Conservation (phyloP, 2,888 invertebrate genomes). For the Leptinotarsa rubiginosa region DNA sequence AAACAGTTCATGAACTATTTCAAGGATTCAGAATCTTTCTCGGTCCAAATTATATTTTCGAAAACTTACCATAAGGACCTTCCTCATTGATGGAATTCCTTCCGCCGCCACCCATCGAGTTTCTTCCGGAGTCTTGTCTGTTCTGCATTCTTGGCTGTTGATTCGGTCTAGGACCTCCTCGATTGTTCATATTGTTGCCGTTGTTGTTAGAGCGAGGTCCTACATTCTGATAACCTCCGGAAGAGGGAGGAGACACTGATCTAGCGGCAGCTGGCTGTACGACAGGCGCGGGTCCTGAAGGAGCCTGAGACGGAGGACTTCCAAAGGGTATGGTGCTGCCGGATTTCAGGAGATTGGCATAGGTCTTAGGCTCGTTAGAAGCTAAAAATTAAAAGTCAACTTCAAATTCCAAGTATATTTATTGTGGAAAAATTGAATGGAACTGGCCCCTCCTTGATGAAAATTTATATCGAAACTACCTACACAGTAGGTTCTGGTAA, state of each 20-base stretch:
- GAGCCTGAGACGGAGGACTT: conserved; percentile 30
- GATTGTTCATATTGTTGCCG: conserved; percentile 34
- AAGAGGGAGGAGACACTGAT: conserved; percentile 16
- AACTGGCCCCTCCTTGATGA: too few relatives aligned
- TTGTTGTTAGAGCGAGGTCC: conserved; percentile 25
- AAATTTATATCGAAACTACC: too few relatives aligned
- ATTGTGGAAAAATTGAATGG: too few relatives aligned
- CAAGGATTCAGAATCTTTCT: background rate
- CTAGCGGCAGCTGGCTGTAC: conserved; percentile 21
- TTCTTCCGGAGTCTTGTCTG: conserved; percentile 58
- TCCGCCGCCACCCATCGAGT: conserved; percentile 49
- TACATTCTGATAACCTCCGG: conserved; percentile 32
- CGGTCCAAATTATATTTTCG: too few relatives aligned
- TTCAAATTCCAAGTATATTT: conserved; percentile 1
- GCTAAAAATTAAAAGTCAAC: conserved; percentile 39
- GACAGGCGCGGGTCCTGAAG: conserved; percentile 7
- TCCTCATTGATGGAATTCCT: conserved; percentile 61
- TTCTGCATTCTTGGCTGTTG: conserved; percentile 53
- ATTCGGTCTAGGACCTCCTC: conserved; percentile 37
- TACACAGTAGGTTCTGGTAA: too few relatives aligned
- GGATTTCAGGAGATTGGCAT: conserved; percentile 84
- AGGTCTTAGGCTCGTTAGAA: conserved; percentile 84
- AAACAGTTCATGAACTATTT: background rate
- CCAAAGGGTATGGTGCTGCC: conserved; percentile 51
- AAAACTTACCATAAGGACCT: conserved; percentile 45